phyloP scores from a whole-genome alignment of 35 echinoderm and acorn worm species.

The Eucidaris tribuloides region DNA sequence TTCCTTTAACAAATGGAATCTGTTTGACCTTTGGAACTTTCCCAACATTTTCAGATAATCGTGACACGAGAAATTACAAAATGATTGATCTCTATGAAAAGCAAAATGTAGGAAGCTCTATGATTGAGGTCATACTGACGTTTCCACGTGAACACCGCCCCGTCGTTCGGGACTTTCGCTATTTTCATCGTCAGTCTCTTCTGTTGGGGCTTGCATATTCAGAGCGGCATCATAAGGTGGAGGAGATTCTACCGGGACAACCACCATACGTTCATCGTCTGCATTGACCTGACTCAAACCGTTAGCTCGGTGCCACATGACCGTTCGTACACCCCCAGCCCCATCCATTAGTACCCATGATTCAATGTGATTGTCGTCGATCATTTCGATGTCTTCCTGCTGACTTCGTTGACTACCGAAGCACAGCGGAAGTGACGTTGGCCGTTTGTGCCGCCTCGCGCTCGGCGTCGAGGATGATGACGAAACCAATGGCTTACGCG shows the following conservation, averaged over 20 bases:
- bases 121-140: neutral
- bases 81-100: too few relatives aligned
- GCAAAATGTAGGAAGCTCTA: slow-evolving; percentile 21
- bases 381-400: neutral
- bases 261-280: neutral
- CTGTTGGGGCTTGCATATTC: slow-evolving; percentile 32
- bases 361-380: slow-evolving; percentile 1
- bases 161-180: neutral
- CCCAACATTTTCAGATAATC: too few relatives aligned
- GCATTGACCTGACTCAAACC: neutral
- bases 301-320: slow-evolving; percentile 23
- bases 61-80: too few relatives aligned
- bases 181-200: neutral
- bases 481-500: neutral
- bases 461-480: neutral
- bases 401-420: slow-evolving; percentile 18
- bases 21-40: too few relatives aligned
- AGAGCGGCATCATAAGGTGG: slow-evolving; percentile 55
- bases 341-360: slow-evolving; percentile 43
- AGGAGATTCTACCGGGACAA: slow-evolving; percentile 32
- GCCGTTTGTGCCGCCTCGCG: slow-evolving; percentile 25
- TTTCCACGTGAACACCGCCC: neutral
- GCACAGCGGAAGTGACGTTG: slow-evolving; percentile 51
- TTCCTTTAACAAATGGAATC: too few relatives aligned
- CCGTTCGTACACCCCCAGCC: slow-evolving; percentile 36